A percentile compares a stretch with the other conserved stretches of the same genome.
phyloP scores from a whole-genome alignment of 2,888 invertebrate genomes.

The Euspilapteryx auroguttella region DNA sequence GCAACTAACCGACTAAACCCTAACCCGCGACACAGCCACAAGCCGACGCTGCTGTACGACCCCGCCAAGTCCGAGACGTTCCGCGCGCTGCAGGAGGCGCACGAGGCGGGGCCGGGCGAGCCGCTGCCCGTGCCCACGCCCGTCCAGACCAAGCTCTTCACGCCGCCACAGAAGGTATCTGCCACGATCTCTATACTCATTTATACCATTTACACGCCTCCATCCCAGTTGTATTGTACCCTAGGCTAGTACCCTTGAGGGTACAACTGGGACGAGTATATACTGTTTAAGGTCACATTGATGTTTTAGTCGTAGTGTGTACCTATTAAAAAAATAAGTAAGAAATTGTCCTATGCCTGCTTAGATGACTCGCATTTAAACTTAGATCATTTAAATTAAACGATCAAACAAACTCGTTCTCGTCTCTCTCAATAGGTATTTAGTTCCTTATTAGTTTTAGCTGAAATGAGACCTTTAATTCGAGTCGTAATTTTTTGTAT shows the following conservation, averaged over 20 bases:
- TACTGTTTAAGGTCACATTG: neutral
- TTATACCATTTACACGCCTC: neutral
- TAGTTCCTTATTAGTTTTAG: no score
- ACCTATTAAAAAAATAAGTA: neutral
- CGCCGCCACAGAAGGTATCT: constrained; percentile 64
- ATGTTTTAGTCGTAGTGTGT: neutral
- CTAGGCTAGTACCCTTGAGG: no score
- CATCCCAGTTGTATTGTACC: no score
- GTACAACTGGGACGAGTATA: no score
- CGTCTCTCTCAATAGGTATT: no score
- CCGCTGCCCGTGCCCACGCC: constrained; percentile 76
- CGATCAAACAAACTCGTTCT: no score
- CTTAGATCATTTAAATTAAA: no score
- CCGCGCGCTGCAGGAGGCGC: constrained; percentile 81
- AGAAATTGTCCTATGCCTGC: no score
- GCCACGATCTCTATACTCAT: neutral
- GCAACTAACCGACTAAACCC: constrained; percentile 56
- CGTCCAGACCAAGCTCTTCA: constrained; percentile 76
- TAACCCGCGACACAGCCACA: constrained; percentile 55
- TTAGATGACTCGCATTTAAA: no score
- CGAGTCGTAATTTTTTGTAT: no score
- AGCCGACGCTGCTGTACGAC: constrained; percentile 78
- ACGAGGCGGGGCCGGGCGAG: constrained; percentile 61
- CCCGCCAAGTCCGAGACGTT: constrained; percentile 87
- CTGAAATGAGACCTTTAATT: constrained; percentile 1